Percentiles rank a stretch among this genome's conserved stretches.
Conservation (phyloP, 2,888 invertebrate species). For the Strigamia crassipes region DNA sequence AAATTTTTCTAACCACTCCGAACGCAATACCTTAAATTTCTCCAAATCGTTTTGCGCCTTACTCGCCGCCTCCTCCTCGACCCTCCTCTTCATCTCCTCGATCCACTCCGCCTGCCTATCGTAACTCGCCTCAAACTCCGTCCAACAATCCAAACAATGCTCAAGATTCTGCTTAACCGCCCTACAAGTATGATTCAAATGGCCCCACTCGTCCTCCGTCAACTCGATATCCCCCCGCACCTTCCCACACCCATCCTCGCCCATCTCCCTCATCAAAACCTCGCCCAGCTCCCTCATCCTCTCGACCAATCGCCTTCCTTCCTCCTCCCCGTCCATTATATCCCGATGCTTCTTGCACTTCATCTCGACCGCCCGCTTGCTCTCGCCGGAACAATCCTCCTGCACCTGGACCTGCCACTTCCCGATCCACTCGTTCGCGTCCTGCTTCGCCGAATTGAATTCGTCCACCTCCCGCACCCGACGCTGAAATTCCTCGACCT, state of each 20-base stretch:
- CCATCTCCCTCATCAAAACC: constrained; percentile 62
- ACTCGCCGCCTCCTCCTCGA: constrained; percentile 69
- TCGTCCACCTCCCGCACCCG: constrained; percentile 85
- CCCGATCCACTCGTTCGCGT: constrained; percentile 83
- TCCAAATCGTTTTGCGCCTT: constrained; percentile 61
- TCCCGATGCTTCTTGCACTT: constrained; percentile 76
- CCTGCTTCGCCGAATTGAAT: constrained; percentile 80
- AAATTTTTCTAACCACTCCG: neutral
- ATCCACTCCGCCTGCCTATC: constrained; percentile 77
- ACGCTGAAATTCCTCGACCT: constrained; percentile 66
- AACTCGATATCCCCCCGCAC: constrained; percentile 81
- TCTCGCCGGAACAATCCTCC: constrained; percentile 86
- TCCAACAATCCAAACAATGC: constrained; percentile 79
- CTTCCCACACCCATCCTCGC: constrained; percentile 65
- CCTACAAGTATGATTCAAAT: constrained; percentile 73
- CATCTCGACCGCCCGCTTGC: constrained; percentile 66
- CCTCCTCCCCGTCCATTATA: constrained; percentile 70
- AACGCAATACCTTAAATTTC: constrained; percentile 64
- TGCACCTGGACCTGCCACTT: constrained; percentile 80
- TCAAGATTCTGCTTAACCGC: constrained; percentile 76
- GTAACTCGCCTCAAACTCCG: constrained; percentile 74
- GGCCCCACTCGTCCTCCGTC: constrained; percentile 80
- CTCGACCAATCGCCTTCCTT: constrained; percentile 74
- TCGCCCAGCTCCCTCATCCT: constrained; percentile 75
- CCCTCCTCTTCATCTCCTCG: constrained; percentile 63